Base-by-base conservation (phyloP, 2,888 invertebrate genomes). In the Crossocerus cetratus region DNA sequence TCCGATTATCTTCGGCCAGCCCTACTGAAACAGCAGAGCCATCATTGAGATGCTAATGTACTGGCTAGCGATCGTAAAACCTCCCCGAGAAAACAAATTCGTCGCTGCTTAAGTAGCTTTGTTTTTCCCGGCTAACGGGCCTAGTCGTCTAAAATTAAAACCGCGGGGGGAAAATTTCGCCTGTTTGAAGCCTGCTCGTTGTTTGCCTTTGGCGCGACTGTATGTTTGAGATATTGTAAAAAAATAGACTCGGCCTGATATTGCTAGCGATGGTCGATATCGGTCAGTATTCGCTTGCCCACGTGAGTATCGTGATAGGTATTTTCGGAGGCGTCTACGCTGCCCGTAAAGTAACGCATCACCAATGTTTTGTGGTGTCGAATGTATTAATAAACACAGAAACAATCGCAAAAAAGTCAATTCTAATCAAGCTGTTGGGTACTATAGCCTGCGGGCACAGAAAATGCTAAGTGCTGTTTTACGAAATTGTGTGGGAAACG, bases 1-100 rank as follows among this genome's bases (percentile, higher is more conserved):
- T 88, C 85, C 86, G 86, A 88, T 86, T 86, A 85, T 82, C 78
- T 84, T 86, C 86, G 83, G 86, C 87, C 84, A 87, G 84, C 84
- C 86, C 84, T 82, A 86, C 90, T 90, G 87, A 58, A 89, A 89
- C 76, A 74, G 45, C 57, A 62, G 2, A 55, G 43, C 21, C 49
- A n/a, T 2, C 21, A 61, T 74, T 59, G 63, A 53, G 3, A 11
- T 3, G 32, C 13, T 8, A 45, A 14, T n/a, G 23, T 42, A 60
- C 20, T 32, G 32, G 32, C n/a, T 32, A 23, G 1, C 4, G 14
- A 43, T 64, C 42, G 55, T 49, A 61, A 76, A 65, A 61, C 32
- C 23, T 60, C 32, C 32, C 16, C 49, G 14, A 16, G 43, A 54
- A 75, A 73, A 61, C 23, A 66, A 65, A 63, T 32, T 65, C 32